Conservation (phyloP, 2,113 vertebrate genomes). For the Atractosteus spatula region DNA sequence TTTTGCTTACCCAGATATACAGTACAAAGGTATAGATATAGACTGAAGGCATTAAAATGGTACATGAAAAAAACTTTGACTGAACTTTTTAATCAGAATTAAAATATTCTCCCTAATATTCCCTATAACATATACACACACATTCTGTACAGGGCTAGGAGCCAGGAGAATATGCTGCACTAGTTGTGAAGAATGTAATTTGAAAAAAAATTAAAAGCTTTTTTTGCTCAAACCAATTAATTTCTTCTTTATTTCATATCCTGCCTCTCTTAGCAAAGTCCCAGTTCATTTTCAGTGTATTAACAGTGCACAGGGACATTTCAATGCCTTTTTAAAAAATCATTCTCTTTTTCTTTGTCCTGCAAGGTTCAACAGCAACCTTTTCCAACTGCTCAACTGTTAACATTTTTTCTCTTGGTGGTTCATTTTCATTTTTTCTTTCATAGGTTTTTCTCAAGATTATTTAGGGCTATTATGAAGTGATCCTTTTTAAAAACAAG, state of each 20-base stretch:
- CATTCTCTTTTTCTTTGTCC: not conserved
- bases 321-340: constrained; percentile 5
- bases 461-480: constrained; percentile 11
- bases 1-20: too few species aligned
- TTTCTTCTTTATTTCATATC: not conserved
- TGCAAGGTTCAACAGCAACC: constrained; percentile 7
- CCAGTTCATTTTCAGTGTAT: not conserved
- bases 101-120: too few species aligned
- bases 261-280: not conserved
- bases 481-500: constrained; percentile 7
- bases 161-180: too few species aligned
- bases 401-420: constrained; percentile 10
- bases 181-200: too few species aligned
- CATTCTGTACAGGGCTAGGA: too few species aligned
- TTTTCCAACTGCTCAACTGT: constrained; percentile 9
- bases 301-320: not conserved
- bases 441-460: not conserved
- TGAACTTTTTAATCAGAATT: too few species aligned
- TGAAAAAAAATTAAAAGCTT: too few species aligned
- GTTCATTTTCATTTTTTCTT: not conserved
- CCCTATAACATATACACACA: too few species aligned
- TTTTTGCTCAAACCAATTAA: not conserved
- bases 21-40: too few species aligned
- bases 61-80: too few species aligned
- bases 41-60: too few species aligned